Evolutionary conservation across 2,113 vertebrate species (phyloP).

Genomic region (Cyprinodon tularosa): DNA sequence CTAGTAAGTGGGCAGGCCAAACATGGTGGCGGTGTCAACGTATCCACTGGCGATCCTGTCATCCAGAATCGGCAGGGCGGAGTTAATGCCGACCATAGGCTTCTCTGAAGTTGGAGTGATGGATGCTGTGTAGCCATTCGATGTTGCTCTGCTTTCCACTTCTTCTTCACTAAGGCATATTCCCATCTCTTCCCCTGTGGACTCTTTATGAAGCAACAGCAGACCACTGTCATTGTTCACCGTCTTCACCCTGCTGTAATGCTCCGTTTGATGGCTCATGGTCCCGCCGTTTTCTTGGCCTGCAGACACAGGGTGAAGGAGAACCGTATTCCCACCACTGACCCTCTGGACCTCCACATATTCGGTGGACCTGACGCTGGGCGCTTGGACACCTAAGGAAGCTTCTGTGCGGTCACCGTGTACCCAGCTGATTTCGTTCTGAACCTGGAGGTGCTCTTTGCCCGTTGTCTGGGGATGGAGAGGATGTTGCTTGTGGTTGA

Average conservation of each 20-base stretch:
- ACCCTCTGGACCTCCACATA: constrained; percentile 91
- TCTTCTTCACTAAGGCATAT: constrained; percentile 42
- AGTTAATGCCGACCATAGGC: constrained; percentile 34
- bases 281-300: constrained; percentile 35
- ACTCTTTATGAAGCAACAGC: constrained; percentile 84
- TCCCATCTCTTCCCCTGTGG: constrained; percentile 55
- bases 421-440: constrained; percentile 50
- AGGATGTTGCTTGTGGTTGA: constrained; percentile 16
- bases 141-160: constrained; percentile 53
- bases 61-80: constrained; percentile 28
- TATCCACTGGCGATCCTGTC: constrained; percentile 80
- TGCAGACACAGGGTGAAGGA: constrained; percentile 78
- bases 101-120: constrained; percentile 53
- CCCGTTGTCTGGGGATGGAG: constrained; percentile 16
- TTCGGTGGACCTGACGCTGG: constrained; percentile 73
- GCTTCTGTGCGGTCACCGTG: not conserved
- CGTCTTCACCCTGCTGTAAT: constrained; percentile 88
- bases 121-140: constrained; percentile 29
- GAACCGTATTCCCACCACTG: constrained; percentile 76
- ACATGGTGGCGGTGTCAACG: constrained; percentile 84
- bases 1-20: constrained; percentile 48
- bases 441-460: constrained; percentile 40
- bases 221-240: constrained; percentile 80
- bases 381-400: constrained; percentile 7
- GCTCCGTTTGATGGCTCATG: constrained; percentile 54